Evolutionary conservation across 2,888 invertebrate genomes (phyloP), one percentile per base, ranked within the genome.

Genomic region (Orthonevra nobilis): DNA sequence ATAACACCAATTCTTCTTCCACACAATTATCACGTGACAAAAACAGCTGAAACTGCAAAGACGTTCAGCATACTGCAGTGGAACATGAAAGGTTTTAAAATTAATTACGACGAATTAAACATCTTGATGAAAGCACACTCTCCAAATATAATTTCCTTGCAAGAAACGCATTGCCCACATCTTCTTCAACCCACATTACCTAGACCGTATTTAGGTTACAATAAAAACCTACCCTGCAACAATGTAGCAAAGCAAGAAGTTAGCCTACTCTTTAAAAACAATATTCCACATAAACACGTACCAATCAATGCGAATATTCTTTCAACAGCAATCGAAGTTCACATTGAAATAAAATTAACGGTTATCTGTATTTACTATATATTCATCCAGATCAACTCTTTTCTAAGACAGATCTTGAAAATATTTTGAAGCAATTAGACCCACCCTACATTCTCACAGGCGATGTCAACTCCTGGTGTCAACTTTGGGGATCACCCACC

Each of bases 61-160:
- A 7, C n/a, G 30, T 1, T 7, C 17, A 40, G 17, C 3, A 7
- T 15, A 23, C 36, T 54, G 2, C 34, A 52, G 9, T 23, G 50
- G 50, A 52, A 52, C 20, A 14, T 36, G 1, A 34, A 36, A 3
- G 52, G 52, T 26, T 38, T 26, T 7, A 2, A n/a, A 3, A 38
- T 38, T 36, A 54, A 54, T 15, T 20, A 34, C 0, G 23, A 54
- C 15, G 38, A 26, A 6, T 15, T 54, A 9, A 20, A 50, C 7
- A 17, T 52, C 1, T 36, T 52, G 10, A 38, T 54, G 6, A 54
- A 36, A 12, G 26, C 36, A 46, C 56, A 44, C 69, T 69, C 10
- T 50, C 63, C 50, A n/a, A n/a, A n/a, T n/a, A 32, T 74, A 30
- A 81, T 81, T 19, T 66, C 46, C 10, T 26, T 81, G 3, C 81